phyloP scores from a whole-genome alignment of 2,113 vertebrate species.

The Epinephelus cyanopodus region DNA sequence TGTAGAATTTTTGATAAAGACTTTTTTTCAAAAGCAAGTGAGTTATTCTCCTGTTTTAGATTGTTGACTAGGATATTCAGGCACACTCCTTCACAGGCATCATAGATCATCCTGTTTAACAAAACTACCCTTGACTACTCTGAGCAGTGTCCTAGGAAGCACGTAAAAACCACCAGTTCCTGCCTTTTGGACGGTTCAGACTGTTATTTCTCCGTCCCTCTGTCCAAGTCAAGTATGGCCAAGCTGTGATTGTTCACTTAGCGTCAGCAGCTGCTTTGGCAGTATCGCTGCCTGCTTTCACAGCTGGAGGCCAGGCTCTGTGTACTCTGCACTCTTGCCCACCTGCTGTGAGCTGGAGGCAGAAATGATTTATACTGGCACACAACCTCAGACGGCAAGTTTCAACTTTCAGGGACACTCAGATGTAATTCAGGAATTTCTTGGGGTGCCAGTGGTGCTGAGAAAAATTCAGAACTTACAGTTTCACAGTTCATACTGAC shows the following conservation, averaged over 20 bases:
- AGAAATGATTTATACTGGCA: constrained; percentile 57
- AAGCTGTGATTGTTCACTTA: constrained; percentile 71
- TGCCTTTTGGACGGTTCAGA: constrained; percentile 26
- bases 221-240: constrained; percentile 38
- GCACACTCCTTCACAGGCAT: not conserved
- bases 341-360: constrained; percentile 58
- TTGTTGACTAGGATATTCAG: not conserved
- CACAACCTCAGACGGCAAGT: constrained; percentile 21
- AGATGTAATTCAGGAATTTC: constrained; percentile 29
- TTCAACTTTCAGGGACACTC: constrained; percentile 49
- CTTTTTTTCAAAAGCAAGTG: not conserved
- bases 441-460: not conserved
- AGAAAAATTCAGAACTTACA: constrained; percentile 11
- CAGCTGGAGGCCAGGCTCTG: constrained; percentile 68
- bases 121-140: not conserved
- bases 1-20: not conserved
- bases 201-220: constrained; percentile 41
- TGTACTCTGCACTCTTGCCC: constrained; percentile 57
- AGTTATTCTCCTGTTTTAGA: constrained; percentile 1
- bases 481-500: not conserved
- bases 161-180: constrained; percentile 7
- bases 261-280: constrained; percentile 68
- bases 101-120: not conserved
- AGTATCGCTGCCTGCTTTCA: constrained; percentile 54
- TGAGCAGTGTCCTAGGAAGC: not conserved